Evolutionary conservation across 2,888 invertebrate genomes (phyloP), one percentile per base, ranked within the genome.

Genomic region (Stictocephala bisonia): DNA sequence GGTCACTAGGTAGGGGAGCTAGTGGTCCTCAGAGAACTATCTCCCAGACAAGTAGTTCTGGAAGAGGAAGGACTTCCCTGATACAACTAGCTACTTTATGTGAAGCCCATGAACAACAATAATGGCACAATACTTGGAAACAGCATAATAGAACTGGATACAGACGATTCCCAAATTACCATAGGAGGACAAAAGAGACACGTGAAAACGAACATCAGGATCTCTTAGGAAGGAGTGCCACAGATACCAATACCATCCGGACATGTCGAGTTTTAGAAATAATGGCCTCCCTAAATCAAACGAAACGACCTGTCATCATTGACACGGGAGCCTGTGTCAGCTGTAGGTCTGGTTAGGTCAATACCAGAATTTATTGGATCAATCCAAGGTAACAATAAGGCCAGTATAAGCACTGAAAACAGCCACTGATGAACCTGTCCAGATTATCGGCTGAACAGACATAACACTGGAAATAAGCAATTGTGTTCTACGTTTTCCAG

Each of bases 291-390:
- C 9, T 58, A 4, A n/a, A 58, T 7, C 56, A 31, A 29, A 24
- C 7, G 31, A 31, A 29, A 2, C 7, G 27, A 15, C 2, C 13
- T 15, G 31, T 58, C n/a, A 58, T 58, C 27, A 13, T 58, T 2
- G 56, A 58, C 18, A 58, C 56, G 4, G 56, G 56, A 29, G 56
- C 56, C 7, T 58, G 56, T n/a, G 56, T 58, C 1, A 58, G 31
- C n/a, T 13, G n/a, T n/a, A n/a, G n/a, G n/a, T n/a, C n/a, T n/a
- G n/a, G n/a, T n/a, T n/a, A n/a, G n/a, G n/a, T n/a, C n/a, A n/a
- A n/a, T n/a, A n/a, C n/a, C n/a, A n/a, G n/a, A n/a, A n/a, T n/a
- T n/a, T n/a, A n/a, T n/a, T n/a, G n/a, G n/a, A n/a, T 35, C 6
- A 35, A 9, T 9, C 35, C 6, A 35, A 35, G 13, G 7, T 7